phyloP scores from a whole-genome alignment of 2,888 invertebrate species.

The Erannis defoliaria region DNA sequence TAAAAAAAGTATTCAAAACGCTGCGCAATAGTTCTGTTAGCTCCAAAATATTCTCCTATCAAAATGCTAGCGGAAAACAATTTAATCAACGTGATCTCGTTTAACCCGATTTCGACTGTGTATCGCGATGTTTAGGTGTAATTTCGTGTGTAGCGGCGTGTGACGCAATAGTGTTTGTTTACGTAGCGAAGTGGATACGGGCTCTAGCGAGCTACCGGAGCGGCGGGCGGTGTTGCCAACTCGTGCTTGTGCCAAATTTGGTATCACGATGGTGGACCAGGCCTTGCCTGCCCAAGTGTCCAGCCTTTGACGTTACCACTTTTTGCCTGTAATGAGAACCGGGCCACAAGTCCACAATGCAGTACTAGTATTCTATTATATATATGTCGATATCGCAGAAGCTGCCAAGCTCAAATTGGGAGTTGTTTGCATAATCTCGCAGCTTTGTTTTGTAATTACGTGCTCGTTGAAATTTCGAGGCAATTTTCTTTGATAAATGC shows the following conservation, averaged over 20 bases:
- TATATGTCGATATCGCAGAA: constrained; percentile 51
- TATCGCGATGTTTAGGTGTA: constrained; percentile 52
- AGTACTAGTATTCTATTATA: constrained; percentile 49
- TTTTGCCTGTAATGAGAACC: constrained; percentile 60
- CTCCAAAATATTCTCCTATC: constrained; percentile 58
- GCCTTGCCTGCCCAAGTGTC: constrained; percentile 47
- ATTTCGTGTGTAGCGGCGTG: constrained; percentile 55
- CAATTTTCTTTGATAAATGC: constrained; percentile 36
- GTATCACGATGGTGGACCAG: constrained; percentile 64
- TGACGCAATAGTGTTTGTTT: constrained; percentile 83
- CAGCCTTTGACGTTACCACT: constrained; percentile 55
- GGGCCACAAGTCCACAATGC: constrained; percentile 48
- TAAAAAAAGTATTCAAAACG: constrained; percentile 39
- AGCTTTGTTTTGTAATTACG: constrained; percentile 40
- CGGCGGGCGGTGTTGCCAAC: constrained; percentile 75
- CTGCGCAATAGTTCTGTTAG: constrained; percentile 43
- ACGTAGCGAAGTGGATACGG: constrained; percentile 70
- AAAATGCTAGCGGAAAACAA: constrained; percentile 69
- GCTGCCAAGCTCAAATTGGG: constrained; percentile 38
- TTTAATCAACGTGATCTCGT: constrained; percentile 53
- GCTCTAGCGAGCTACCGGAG: constrained; percentile 59
- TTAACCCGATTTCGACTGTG: constrained; percentile 52
- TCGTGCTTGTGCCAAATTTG: constrained; percentile 79
- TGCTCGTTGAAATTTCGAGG: constrained; percentile 26
- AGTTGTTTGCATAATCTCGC: constrained; percentile 30